Percentiles rank a stretch among this genome's conserved stretches.
Conservation (phyloP, 2,797 vertebrate species). For the Cygnus olor region DNA sequence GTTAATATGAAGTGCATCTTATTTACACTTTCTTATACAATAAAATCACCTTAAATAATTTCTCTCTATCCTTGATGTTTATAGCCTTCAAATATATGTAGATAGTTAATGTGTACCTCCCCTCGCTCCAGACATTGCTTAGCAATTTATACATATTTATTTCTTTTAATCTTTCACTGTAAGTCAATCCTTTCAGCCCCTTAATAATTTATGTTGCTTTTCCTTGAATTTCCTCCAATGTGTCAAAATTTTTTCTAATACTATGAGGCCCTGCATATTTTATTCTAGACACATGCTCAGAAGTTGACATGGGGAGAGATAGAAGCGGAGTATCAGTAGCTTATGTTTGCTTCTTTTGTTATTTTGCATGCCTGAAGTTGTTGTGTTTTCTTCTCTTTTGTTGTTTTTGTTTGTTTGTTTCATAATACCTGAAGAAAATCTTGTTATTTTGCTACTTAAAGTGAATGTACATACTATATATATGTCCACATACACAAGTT, state of each 20-base stretch:
- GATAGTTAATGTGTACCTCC: conserved; percentile 32
- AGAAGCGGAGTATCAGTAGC: background rate
- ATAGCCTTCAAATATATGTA: conserved; percentile 31
- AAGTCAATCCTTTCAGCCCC: conserved; percentile 54
- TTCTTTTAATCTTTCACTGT: conserved; percentile 68
- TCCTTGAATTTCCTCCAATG: conserved; percentile 50
- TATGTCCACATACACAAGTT: background rate
- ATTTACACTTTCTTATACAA: background rate
- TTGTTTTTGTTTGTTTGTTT: background rate
- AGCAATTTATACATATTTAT: conserved; percentile 71
- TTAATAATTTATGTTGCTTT: conserved; percentile 74
- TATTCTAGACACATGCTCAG: conserved; percentile 23
- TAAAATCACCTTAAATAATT: conserved; percentile 45
- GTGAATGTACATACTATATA: background rate
- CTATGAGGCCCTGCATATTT: background rate
- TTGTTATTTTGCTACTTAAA: background rate
- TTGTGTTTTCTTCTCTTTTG: background rate
- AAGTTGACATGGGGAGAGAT: background rate
- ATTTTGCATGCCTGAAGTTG: background rate
- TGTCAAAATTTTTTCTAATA: conserved; percentile 46
- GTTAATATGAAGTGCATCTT: background rate
- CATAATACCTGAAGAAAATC: background rate
- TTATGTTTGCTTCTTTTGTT: conserved; percentile 10
- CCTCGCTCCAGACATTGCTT: conserved; percentile 31
- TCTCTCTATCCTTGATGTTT: conserved; percentile 11